Percentiles rank a stretch among this genome's conserved stretches.
Conservation (phyloP, 2,113 vertebrate genomes). For the Gambusia affinis region DNA sequence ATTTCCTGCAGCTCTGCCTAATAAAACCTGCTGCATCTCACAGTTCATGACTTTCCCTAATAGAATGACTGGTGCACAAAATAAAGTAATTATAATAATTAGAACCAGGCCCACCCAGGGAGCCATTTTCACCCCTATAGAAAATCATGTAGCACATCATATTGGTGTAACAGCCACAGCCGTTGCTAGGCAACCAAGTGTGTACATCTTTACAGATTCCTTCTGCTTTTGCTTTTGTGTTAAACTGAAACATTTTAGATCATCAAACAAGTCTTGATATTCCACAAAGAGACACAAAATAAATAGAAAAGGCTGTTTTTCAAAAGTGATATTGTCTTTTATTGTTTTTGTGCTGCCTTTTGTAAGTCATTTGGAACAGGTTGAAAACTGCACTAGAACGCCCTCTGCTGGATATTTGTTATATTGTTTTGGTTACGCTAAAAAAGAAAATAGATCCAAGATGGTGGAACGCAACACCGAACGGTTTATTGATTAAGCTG, state of each 20-base stretch:
- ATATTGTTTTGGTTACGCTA: too few relatives aligned
- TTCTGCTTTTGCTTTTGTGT: neutral
- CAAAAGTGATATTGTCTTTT: neutral
- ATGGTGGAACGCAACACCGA: too few relatives aligned
- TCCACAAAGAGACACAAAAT: neutral
- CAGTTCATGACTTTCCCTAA: neutral
- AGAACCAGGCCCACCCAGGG: neutral
- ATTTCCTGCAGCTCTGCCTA: neutral
- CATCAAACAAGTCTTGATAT: neutral
- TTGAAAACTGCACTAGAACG: too few relatives aligned
- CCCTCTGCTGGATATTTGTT: too few relatives aligned
- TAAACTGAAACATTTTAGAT: neutral
- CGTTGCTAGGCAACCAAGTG: neutral
- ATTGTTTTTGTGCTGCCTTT: too few relatives aligned
- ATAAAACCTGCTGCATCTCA: neutral
- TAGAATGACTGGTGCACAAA: neutral
- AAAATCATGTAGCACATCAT: neutral
- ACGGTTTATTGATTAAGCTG: too few relatives aligned
- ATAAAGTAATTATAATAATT: conserved; percentile 2
- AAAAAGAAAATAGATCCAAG: too few relatives aligned
- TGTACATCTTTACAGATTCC: too few relatives aligned
- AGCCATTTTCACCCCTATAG: neutral
- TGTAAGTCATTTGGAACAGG: too few relatives aligned
- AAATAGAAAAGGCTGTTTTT: neutral
- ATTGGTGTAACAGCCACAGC: neutral